phyloP scores from a whole-genome alignment of 2,888 invertebrate genomes.

The Megalurothrips usitatus region DNA sequence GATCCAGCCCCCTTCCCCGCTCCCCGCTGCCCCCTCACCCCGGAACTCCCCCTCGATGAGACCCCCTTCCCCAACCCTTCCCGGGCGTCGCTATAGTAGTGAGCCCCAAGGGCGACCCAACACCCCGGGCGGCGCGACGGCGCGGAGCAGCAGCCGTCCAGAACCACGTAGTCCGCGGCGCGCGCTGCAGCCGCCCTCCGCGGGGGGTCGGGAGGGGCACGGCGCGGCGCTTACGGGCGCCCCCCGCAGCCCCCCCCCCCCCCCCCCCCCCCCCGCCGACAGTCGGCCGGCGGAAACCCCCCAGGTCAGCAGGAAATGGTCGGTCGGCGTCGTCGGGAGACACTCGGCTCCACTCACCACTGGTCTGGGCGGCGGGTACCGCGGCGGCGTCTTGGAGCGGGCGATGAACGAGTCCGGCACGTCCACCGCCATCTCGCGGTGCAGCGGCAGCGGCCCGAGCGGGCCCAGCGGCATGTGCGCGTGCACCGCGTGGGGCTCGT shows the following conservation, averaged over 20 bases:
- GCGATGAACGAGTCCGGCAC: slow-evolving; percentile 93
- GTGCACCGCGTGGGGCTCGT: neutral
- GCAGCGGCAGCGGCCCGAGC: slow-evolving; percentile 51
- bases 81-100: too few relatives aligned
- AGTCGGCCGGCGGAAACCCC: neutral
- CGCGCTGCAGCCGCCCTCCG: neutral
- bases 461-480: neutral
- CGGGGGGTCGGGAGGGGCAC: neutral
- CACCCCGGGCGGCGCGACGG: too few relatives aligned
- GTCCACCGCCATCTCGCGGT: slow-evolving; percentile 98
- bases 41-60: too few relatives aligned
- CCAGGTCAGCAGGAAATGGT: neutral
- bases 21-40: too few relatives aligned
- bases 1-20: neutral
- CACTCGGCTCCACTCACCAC: neutral
- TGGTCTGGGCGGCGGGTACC: slow-evolving; percentile 78
- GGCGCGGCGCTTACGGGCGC: neutral
- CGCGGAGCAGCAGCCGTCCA: too few relatives aligned
- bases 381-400: slow-evolving; percentile 83
- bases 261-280: neutral
- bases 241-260: neutral
- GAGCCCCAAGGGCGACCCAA: too few relatives aligned
- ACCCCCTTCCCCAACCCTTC: too few relatives aligned
- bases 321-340: neutral
- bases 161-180: neutral